phyloP scores from a whole-genome alignment of 2,888 invertebrate species.

The Falcaria lacertinaria region DNA sequence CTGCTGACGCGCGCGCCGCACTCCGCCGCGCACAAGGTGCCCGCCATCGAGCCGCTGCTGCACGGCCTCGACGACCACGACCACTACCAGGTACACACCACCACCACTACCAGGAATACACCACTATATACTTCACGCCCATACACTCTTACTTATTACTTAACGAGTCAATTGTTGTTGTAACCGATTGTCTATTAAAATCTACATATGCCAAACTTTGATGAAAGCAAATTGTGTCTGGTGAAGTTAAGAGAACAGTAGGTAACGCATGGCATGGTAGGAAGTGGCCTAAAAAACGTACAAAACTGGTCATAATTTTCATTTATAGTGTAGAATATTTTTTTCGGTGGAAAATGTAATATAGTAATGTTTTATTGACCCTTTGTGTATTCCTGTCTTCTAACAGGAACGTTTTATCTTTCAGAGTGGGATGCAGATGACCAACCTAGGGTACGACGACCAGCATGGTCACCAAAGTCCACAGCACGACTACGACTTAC shows the following conservation, averaged over 20 bases:
- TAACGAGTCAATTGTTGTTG: no score
- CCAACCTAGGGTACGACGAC: constrained; percentile 87
- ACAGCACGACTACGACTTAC: constrained; percentile 90
- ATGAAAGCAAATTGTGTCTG: no score
- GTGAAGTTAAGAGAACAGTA: no score
- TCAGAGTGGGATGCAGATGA: constrained; percentile 77
- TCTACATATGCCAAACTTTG: no score
- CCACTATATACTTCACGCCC: no score
- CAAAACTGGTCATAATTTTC: no score
- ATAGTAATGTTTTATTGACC: not conserved
- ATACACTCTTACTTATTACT: no score
- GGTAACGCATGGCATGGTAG: no score
- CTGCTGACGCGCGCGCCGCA: constrained; percentile 23
- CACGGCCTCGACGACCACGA: constrained; percentile 41
- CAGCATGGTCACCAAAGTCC: constrained; percentile 81
- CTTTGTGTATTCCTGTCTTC: not conserved
- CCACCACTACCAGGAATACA: not conserved
- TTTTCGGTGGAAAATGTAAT: no score
- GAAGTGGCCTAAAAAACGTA: no score
- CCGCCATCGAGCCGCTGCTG: constrained; percentile 51
- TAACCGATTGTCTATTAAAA: no score
- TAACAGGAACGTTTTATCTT: constrained; percentile 14
- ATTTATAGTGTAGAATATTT: no score
- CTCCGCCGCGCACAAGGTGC: constrained; percentile 32
- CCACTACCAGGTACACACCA: constrained; percentile 51